Conservation (phyloP, 2,113 vertebrate genomes). For the Cygnus atratus region DNA sequence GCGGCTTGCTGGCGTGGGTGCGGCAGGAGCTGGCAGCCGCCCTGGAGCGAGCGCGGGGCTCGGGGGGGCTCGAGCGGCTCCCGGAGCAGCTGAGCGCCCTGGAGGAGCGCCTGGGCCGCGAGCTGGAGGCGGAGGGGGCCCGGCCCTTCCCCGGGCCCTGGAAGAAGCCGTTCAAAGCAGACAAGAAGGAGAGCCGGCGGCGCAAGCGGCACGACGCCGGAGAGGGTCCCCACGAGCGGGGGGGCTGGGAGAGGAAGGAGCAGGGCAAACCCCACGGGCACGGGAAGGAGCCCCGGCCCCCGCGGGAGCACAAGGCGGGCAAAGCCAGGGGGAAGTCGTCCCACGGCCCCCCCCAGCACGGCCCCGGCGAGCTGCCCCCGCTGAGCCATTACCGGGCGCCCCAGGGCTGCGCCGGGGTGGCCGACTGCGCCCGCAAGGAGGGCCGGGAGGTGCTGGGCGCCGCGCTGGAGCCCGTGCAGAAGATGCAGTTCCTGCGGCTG, state of each 20-base stretch:
- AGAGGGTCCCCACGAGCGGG: background rate
- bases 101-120: constrained; percentile 58
- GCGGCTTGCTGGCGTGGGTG: constrained; percentile 7
- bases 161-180: constrained; percentile 9
- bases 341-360: constrained; percentile 9
- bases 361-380: constrained; percentile 59
- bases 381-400: constrained; percentile 68
- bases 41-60: background rate
- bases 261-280: background rate
- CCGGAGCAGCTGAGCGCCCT: constrained; percentile 25
- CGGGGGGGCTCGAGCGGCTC: background rate
- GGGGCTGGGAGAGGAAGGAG: background rate
- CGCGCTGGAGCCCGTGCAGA: constrained; percentile 75
- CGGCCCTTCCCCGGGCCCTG: background rate
- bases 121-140: background rate
- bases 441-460: constrained; percentile 63
- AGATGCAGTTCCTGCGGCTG: constrained; percentile 76
- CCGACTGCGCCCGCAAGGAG: constrained; percentile 83
- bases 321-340: background rate
- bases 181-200: background rate
- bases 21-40: constrained; percentile 46
- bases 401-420: constrained; percentile 73
- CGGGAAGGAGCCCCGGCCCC: background rate
- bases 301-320: background rate
- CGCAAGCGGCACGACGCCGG: background rate